These are phyloP conservation scores for Catocala sponsa DNA, from an alignment of 2,888 invertebrate species.

Conservation along the genomic window DNA sequence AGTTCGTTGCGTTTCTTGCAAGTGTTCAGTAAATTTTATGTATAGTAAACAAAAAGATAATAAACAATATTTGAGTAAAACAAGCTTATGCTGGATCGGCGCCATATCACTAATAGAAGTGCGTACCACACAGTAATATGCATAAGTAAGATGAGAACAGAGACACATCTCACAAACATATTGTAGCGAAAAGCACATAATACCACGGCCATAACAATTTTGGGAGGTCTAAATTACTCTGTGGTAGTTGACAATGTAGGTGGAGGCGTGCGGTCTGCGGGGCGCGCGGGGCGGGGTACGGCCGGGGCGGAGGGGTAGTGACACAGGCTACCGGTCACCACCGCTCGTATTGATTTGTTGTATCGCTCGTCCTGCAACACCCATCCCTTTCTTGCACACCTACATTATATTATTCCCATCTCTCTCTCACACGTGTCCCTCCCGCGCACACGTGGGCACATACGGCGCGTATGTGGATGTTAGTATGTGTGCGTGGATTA, in stretches of 20 bases:
- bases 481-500: conserved; percentile 61
- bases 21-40: not conserved
- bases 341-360: conserved; percentile 89
- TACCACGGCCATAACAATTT: conserved; percentile 62
- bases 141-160: conserved; percentile 39
- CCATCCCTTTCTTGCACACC: conserved; percentile 76
- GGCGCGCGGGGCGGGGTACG: conserved; percentile 50
- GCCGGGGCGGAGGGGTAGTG: conserved; percentile 72
- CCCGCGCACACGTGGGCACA: conserved; percentile 79
- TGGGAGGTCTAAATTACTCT: conserved; percentile 76
- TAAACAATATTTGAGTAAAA: conserved; percentile 17
- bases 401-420: conserved; percentile 56
- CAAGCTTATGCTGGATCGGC: conserved; percentile 30
- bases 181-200: conserved; percentile 56
- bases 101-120: conserved; percentile 39
- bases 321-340: conserved; percentile 89
- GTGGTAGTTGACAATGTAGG: conserved; percentile 85
- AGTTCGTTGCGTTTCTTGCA: too few relatives aligned
- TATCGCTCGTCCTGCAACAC: conserved; percentile 87
- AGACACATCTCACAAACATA: conserved; percentile 49
- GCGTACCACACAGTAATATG: conserved; percentile 36
- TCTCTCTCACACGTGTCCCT: conserved; percentile 72
- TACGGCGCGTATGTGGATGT: conserved; percentile 69
- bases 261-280: conserved; percentile 83
- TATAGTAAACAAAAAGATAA: not conserved